Evolutionary conservation across 2,888 invertebrate genomes (phyloP), one percentile per base, ranked within the genome.

Genomic region (Dryobotodes eremita): DNA sequence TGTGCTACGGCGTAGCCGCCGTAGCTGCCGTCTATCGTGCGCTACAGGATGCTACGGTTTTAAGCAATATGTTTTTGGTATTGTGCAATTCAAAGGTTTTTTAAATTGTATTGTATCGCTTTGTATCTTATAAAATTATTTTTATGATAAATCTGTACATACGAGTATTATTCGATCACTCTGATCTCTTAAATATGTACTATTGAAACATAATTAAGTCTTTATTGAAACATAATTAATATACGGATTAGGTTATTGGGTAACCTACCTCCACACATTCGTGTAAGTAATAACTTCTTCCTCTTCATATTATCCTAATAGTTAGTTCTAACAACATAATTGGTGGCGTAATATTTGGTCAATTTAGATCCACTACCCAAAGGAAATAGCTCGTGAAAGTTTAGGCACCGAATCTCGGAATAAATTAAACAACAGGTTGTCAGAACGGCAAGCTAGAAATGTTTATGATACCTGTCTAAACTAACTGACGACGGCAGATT

Each of bases 391-490:
- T 77, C 61, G 65, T 73, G 83, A 66, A 86, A 86, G 70, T 86
- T 83, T 62, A 66, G 57, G 65, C 70, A 31, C 50, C 23, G 31
- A 75, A 66, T 71, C 79, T 77, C 57, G 50, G 62, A 75, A 80
- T 84, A 80, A 84, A 78, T 87, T 87, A 64, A 77, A 87, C 89
- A 87, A 89, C 79, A 83, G 79, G 83, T 85, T 84, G 80, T 85
- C 85, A 83, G 83, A 87, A 85, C 73, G 69, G 83, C 69, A 68
- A 89, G 62, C 80, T 78, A 70, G 61, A 71, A 73, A 76, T 83
- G 87, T 87, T 87, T 81, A 79, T 76, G 87, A 85, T 80, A 69
- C 65, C 81, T 85, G 81, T 83, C 81, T 76, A 77, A 89, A 83
- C 26, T 55, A 87, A 79, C 70, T 65, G 73, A 75, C 75, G 64